Conservation (phyloP, 2,888 invertebrate species). For the Panzeria rudis region DNA sequence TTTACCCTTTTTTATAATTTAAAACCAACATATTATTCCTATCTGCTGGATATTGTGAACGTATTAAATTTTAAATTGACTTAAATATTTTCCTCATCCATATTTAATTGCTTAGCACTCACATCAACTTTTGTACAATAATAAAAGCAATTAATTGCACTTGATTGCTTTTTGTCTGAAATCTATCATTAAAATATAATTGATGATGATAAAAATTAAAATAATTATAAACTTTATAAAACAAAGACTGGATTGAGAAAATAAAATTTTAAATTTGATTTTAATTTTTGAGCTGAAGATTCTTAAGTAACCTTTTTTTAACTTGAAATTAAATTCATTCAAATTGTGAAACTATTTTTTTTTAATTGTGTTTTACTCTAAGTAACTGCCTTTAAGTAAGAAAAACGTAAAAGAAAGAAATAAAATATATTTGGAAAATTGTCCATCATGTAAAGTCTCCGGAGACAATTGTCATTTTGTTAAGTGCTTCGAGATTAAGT, state of each 20-base stretch:
- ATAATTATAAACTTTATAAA: constrained; percentile 49
- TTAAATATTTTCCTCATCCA: background rate
- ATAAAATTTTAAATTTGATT: background rate
- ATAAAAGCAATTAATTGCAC: constrained; percentile 51
- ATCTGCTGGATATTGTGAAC: too few relatives aligned
- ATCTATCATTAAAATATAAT: constrained; percentile 69
- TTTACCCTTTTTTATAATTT: background rate
- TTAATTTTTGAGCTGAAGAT: background rate
- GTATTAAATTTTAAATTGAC: background rate
- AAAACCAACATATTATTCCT: background rate
- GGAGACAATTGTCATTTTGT: constrained; percentile 69
- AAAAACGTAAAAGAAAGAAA: background rate
- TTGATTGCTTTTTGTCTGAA: constrained; percentile 57
- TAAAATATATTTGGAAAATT: constrained; percentile 40
- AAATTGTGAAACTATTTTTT: background rate
- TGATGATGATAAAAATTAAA: constrained; percentile 57
- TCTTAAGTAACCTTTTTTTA: background rate
- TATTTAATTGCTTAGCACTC: background rate
- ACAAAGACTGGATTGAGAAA: background rate
- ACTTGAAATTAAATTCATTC: background rate
- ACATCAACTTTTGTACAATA: constrained; percentile 1
- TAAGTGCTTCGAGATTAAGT: constrained; percentile 69
- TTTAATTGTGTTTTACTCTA: background rate
- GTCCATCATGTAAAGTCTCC: constrained; percentile 55
- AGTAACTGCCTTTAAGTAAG: constrained; percentile 37